phyloP scores from a whole-genome alignment of 2,113 vertebrate genomes.

The Pollachius pollachius region DNA sequence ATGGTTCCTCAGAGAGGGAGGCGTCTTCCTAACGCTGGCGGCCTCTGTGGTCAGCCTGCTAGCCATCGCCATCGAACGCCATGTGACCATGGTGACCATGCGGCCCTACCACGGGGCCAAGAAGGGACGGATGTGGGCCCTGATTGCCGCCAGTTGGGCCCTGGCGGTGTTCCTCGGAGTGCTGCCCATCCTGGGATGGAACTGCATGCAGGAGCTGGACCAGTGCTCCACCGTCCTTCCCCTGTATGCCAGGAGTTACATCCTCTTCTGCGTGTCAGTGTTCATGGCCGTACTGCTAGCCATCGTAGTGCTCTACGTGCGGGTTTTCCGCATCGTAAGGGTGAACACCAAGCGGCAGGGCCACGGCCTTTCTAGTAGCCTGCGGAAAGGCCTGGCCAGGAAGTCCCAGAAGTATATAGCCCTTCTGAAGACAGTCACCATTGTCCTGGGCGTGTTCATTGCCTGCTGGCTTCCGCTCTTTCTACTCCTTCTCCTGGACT shows the following conservation, averaged over 20 bases:
- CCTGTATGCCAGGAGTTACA: conserved; percentile 85
- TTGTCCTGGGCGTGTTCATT: conserved; percentile 85
- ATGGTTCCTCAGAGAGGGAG: conserved; percentile 88
- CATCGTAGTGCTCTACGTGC: conserved; percentile 82
- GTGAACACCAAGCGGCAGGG: conserved; percentile 72
- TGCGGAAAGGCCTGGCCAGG: conserved; percentile 54
- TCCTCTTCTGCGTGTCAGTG: conserved; percentile 80
- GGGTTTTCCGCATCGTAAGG: conserved; percentile 85
- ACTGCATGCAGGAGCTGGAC: conserved; percentile 79
- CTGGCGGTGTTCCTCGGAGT: conserved; percentile 77
- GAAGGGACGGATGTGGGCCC: conserved; percentile 73
- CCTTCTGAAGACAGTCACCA: conserved; percentile 83
- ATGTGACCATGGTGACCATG: conserved; percentile 84
- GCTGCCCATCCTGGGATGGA: conserved; percentile 86
- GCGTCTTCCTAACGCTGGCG: conserved; percentile 85
- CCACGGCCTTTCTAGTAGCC: conserved; percentile 43
- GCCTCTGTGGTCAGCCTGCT: conserved; percentile 86
- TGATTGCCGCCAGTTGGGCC: conserved; percentile 83
- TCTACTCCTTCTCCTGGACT: conserved; percentile 82
- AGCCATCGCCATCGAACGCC: conserved; percentile 87
- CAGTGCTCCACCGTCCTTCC: conserved; percentile 85
- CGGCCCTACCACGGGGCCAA: conserved; percentile 75
- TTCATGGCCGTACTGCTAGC: conserved; percentile 78
- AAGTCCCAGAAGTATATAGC: conserved; percentile 79
- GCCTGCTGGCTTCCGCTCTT: conserved; percentile 88